These are phyloP conservation scores for Coelinius sp. DNA, from an alignment of 2,888 invertebrate species.

Conservation along the genomic window DNA sequence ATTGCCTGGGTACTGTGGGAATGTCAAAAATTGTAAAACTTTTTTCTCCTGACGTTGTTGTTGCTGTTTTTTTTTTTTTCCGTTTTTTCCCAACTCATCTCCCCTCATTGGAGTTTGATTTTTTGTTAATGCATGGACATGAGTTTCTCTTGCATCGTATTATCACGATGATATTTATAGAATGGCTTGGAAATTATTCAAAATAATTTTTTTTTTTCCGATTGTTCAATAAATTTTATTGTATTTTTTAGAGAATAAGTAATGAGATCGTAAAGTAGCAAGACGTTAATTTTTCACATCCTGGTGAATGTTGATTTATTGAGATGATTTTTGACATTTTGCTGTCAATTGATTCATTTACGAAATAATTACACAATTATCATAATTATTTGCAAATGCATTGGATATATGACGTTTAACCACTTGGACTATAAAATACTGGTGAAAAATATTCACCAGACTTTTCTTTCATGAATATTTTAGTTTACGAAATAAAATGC, in stretches of 20 bases:
- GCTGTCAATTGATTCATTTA: no score
- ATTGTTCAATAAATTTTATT: no score
- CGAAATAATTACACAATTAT: no score
- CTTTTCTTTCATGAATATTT: neutral
- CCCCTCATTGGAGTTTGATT: neutral
- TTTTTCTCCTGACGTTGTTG: neutral
- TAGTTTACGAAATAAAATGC: neutral
- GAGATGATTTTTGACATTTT: neutral
- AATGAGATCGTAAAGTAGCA: no score
- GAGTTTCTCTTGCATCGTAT: neutral
- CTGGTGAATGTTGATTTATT: no score
- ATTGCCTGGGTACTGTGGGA: constrained; percentile 27
- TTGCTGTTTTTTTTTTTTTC: neutral
- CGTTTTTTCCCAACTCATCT: neutral
- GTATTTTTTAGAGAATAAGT: no score
- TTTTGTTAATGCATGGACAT: constrained; percentile 1
- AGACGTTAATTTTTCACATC: no score
- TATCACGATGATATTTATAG: neutral
- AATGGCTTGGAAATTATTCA: neutral
- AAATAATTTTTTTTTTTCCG: neutral
- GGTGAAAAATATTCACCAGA: neutral
- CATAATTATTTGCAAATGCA: no score
- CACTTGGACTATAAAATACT: neutral
- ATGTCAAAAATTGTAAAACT: constrained; percentile 14
- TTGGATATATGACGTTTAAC: no score